Evolutionary conservation across 2,888 invertebrate species (phyloP).

Genomic region (Himalopsyche anomala): DNA sequence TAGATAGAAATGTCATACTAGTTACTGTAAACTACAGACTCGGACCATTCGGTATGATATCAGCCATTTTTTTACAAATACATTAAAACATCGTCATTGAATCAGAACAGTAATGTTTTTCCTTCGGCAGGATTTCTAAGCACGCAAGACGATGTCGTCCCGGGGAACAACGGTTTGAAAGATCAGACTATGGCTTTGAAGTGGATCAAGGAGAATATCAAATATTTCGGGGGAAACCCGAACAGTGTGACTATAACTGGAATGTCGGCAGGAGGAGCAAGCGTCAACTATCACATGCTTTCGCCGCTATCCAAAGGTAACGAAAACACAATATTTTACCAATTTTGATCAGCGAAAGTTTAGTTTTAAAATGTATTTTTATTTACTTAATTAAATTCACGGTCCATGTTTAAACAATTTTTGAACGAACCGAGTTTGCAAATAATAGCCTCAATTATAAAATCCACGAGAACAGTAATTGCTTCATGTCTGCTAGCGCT

Average conservation of each 20-base stretch:
- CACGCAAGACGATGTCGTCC: conserved; percentile 82
- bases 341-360: too few species aligned
- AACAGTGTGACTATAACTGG: conserved; percentile 82
- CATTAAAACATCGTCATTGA: not conserved
- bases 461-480: too few species aligned
- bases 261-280: conserved; percentile 85
- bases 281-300: conserved; percentile 84
- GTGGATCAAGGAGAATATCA: conserved; percentile 83
- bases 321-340: not conserved
- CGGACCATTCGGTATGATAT: conserved; percentile 80
- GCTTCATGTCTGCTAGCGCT: too few species aligned
- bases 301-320: conserved; percentile 80
- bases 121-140: conserved; percentile 82
- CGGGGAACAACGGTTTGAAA: conserved; percentile 85
- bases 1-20: conserved; percentile 81
- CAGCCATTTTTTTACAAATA: not conserved
- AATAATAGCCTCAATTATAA: too few species aligned
- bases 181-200: conserved; percentile 84
- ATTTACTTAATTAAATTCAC: too few species aligned
- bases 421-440: too few species aligned
- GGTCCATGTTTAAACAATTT: too few species aligned
- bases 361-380: too few species aligned
- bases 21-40: conserved; percentile 84
- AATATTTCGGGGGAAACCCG: conserved; percentile 84
- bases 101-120: conserved; percentile 43